Percentiles rank a stretch among this genome's conserved stretches.
Evolutionary conservation across 2,797 vertebrate species (phyloP).

Genomic region (Paratrypauchen microcephalus): DNA sequence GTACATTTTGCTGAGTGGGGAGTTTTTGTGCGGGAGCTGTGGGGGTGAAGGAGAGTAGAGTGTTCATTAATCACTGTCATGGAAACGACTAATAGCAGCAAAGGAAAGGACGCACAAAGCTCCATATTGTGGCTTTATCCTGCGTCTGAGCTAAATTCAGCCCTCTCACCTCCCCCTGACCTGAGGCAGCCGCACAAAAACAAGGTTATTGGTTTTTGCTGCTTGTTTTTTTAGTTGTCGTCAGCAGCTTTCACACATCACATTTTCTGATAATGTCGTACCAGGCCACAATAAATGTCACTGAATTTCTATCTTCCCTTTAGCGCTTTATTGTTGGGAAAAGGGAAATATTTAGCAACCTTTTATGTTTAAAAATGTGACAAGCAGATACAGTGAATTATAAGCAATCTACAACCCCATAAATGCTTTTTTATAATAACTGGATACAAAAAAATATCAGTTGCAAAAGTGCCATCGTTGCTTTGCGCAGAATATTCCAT

Average conservation of each 20-base stretch:
- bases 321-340: not conserved
- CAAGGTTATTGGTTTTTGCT: conserved; percentile 16
- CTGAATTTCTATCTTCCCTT: not conserved
- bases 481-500: no score
- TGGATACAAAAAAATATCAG: no score
- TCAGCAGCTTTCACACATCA: conserved; percentile 3
- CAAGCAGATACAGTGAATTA: not conserved
- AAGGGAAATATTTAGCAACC: not conserved
- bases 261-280: conserved; percentile 3
- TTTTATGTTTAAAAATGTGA: not conserved
- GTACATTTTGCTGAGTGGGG: conserved; percentile 65
- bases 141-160: conserved; percentile 51
- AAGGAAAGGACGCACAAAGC: conserved; percentile 57
- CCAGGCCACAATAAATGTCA: conserved; percentile 6
- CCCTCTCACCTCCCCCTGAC: conserved; percentile 52
- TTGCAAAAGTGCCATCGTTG: no score
- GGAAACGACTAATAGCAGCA: conserved; percentile 46
- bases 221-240: conserved; percentile 10
- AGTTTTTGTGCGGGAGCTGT: conserved; percentile 33
- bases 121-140: conserved; percentile 57
- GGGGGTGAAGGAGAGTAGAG: conserved; percentile 37
- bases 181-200: conserved; percentile 39
- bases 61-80: conserved; percentile 74
- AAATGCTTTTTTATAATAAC: not conserved
- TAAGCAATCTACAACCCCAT: no score